These are phyloP conservation scores for Palythoa caribaeorum DNA, from an alignment of 92 coral and sea anemone genomes.

Conservation along the genomic window DNA sequence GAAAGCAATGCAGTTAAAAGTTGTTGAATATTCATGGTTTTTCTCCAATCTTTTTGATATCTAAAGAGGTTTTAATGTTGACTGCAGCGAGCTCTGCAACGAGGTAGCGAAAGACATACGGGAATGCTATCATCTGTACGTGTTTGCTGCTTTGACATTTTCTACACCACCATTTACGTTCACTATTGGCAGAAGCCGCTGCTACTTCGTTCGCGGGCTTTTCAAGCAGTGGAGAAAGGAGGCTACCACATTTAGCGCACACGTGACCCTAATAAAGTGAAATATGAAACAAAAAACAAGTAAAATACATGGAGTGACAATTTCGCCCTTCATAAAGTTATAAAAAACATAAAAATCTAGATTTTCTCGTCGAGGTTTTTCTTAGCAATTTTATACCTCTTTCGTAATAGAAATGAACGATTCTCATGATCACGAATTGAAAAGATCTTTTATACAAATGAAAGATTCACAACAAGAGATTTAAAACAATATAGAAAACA, in stretches of 20 bases:
- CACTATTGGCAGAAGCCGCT: slow-evolving; percentile 92
- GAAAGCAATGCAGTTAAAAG: too few relatives aligned
- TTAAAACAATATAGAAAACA: too few relatives aligned
- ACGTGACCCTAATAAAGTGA: slow-evolving; percentile 82
- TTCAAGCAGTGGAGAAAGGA: slow-evolving; percentile 86
- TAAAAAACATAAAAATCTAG: too few relatives aligned
- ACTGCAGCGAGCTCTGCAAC: slow-evolving; percentile 98
- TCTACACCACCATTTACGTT: slow-evolving; percentile 96
- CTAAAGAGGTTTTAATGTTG: slow-evolving; percentile 92
- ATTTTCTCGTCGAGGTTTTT: too few relatives aligned
- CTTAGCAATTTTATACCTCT: too few relatives aligned
- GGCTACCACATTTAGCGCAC: slow-evolving; percentile 94
- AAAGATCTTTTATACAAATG: too few relatives aligned
- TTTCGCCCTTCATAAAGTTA: neutral
- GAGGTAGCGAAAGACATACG: slow-evolving; percentile 95
- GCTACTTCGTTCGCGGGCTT: slow-evolving; percentile 88
- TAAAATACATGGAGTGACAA: neutral
- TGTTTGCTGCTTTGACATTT: slow-evolving; percentile 85
- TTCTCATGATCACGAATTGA: too few relatives aligned
- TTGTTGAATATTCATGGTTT: neutral
- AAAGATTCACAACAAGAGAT: too few relatives aligned
- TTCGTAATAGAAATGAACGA: too few relatives aligned
- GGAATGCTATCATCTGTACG: slow-evolving; percentile 83
- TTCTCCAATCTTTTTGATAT: slow-evolving; percentile 75
- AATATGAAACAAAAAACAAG: neutral